phyloP scores from a whole-genome alignment of 1,140 invertebrate genomes.

The Euwallacea similis region DNA sequence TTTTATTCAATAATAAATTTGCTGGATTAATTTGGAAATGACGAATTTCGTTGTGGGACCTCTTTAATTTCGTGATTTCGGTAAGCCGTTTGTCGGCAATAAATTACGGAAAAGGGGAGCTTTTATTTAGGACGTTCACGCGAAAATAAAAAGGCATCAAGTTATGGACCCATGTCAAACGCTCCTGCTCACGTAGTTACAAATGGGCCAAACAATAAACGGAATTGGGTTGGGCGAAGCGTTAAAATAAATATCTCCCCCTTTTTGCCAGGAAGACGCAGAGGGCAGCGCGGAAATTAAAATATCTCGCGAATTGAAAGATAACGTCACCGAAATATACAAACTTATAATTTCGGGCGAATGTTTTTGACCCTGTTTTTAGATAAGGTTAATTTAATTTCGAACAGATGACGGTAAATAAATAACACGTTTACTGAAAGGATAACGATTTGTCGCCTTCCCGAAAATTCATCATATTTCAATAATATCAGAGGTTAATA shows the following conservation, averaged over 20 bases:
- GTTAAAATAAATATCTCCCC: constrained; percentile 10
- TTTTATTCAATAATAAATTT: no score
- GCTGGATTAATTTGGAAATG: no score
- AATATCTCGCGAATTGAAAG: constrained; percentile 5
- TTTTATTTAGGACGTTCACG: constrained; percentile 1
- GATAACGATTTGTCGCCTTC: background rate
- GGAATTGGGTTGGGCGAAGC: constrained; percentile 9
- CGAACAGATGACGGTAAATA: no score
- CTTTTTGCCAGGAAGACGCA: background rate
- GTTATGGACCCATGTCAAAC: constrained; percentile 13
- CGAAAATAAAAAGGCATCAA: constrained; percentile 15
- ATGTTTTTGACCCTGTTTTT: background rate
- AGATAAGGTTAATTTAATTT: background rate
- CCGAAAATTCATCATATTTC: no score
- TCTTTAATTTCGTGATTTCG: background rate
- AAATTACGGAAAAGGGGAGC: background rate
- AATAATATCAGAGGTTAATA: no score
- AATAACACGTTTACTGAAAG: no score
- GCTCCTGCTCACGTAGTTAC: background rate
- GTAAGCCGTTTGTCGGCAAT: background rate
- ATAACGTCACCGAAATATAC: constrained; percentile 7
- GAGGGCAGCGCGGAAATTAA: constrained; percentile 8
- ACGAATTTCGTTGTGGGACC: background rate
- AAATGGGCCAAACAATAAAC: constrained; percentile 13
- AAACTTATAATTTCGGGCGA: background rate